Percentiles rank a stretch among this genome's conserved stretches.
phyloP scores from a whole-genome alignment of 2,888 invertebrate species.

The Ectemnius continuus region DNA sequence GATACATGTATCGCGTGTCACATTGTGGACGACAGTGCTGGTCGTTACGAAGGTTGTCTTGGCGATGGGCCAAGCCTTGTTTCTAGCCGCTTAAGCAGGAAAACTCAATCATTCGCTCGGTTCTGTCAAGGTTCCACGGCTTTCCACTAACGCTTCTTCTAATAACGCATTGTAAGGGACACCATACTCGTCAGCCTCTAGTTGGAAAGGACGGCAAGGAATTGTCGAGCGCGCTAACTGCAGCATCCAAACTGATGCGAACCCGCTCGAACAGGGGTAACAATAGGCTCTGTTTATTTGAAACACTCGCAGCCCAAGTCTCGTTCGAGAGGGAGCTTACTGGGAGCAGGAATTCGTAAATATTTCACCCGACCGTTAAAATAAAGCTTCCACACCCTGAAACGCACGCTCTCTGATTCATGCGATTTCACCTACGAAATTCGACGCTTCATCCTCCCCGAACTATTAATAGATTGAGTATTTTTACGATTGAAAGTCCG shows the following conservation, averaged over 20 bases:
- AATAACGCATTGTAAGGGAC: too few species aligned
- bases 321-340: conserved; percentile 37
- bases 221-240: too few species aligned
- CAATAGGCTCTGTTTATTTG: conserved; percentile 30
- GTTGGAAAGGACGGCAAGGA: too few species aligned
- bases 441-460: conserved; percentile 10
- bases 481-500: background rate
- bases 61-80: conserved; percentile 42
- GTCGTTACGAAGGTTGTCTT: conserved; percentile 17
- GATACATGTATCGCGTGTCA: conserved; percentile 30
- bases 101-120: conserved; percentile 25
- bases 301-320: conserved; percentile 19
- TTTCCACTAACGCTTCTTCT: too few species aligned
- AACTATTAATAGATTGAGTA: conserved; percentile 12
- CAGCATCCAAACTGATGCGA: too few species aligned
- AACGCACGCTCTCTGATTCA: conserved; percentile 47
- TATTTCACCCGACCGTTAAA: conserved; percentile 63
- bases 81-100: conserved; percentile 36
- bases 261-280: background rate
- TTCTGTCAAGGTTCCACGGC: background rate
- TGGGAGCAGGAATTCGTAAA: conserved; percentile 63
- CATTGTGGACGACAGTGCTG: background rate
- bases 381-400: conserved; percentile 55
- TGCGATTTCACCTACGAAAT: conserved; percentile 41
- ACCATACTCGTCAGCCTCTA: too few species aligned